These are phyloP conservation scores for Hydractinia echinata DNA, from an alignment of 30 jellyfish, hydroid and myxozoan species.

Conservation along the genomic window DNA sequence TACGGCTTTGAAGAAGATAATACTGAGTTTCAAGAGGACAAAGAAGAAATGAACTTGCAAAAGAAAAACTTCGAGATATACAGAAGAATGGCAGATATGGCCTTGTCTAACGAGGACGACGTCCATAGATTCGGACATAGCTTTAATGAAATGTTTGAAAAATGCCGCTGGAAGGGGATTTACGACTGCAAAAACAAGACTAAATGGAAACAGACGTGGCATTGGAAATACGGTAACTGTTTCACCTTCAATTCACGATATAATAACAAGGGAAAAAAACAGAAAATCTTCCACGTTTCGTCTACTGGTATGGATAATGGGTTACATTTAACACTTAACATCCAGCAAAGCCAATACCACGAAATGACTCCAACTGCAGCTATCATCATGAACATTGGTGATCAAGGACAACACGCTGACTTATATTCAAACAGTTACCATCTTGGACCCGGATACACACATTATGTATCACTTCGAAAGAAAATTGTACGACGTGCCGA, in stretches of 20 bases:
- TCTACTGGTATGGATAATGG: slow-evolving; percentile 1
- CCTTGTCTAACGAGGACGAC: background rate
- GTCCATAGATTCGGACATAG: slow-evolving; percentile 1
- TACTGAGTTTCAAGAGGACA: background rate
- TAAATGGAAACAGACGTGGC: slow-evolving; percentile 14
- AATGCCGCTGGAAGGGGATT: slow-evolving; percentile 7
- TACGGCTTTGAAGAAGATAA: background rate
- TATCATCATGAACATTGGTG: slow-evolving; percentile 18
- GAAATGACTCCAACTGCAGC: slow-evolving; percentile 14
- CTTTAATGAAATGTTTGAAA: background rate
- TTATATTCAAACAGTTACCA: background rate
- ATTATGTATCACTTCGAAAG: background rate
- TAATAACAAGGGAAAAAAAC: background rate
- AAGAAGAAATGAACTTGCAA: background rate
- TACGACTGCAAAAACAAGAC: background rate
- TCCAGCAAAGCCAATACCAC: slow-evolving; percentile 1
- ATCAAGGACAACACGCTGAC: slow-evolving; percentile 8
- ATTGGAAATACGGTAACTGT: slow-evolving; percentile 25
- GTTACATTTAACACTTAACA: background rate
- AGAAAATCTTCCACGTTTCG: background rate
- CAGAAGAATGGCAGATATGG: background rate
- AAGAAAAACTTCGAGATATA: background rate
- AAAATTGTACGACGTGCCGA: background rate
- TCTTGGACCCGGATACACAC: slow-evolving; percentile 11
- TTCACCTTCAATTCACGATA: background rate